Base-by-base conservation (phyloP, 2,113 vertebrate genomes). In the Festucalex cinctus region DNA sequence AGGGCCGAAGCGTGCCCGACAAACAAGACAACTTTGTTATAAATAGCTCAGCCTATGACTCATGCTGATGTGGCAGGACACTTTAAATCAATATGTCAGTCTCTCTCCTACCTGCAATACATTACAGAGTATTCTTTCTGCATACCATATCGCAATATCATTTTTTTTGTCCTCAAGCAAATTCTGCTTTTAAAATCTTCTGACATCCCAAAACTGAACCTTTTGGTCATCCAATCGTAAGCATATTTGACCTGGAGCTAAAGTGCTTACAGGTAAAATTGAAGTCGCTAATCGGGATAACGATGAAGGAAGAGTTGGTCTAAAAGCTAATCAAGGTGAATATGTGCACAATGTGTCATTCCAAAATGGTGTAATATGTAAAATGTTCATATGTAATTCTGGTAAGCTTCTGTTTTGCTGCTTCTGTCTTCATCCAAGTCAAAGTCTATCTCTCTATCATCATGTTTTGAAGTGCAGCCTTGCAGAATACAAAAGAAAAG, bases 401-500 rank as follows among this genome's bases (percentile, higher is more conserved):
- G 24, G 63, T 71, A 3, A 5, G 24, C 63, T 68, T 41, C 65
- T 74, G 37, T 66, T 75, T 43, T 65, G 16, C 54, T 60, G 46
- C 57, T 49, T 65, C 22, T 43, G 54, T 54, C n/a, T 59, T 19
- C 65, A 9, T 60, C 49, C 17, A 36, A 48, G 16, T 17, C 26
- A 67, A 59, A 26, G 36, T 48, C 51, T 66, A 35, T 32, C 22
- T 35, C 46, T 43, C 35, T 28, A 32, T 71, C 54, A 37, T 73
- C 67, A 56, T 69, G 66, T 76, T 71, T 74, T 73, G 49, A 74
- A 68, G 70, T 63, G 71, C 73, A 72, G 79, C 63, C 71, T 67
- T 74, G 67, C 78, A 84, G 65, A 53, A 22, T 10, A 53, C 22
- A 53, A 53, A 84, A 78, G 59, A 80, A 84, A 88, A 88, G 80